Evolutionary conservation across 30 jellyfish, hydroid and myxozoan species (phyloP).

Genomic region (Aurelia sp.): DNA sequence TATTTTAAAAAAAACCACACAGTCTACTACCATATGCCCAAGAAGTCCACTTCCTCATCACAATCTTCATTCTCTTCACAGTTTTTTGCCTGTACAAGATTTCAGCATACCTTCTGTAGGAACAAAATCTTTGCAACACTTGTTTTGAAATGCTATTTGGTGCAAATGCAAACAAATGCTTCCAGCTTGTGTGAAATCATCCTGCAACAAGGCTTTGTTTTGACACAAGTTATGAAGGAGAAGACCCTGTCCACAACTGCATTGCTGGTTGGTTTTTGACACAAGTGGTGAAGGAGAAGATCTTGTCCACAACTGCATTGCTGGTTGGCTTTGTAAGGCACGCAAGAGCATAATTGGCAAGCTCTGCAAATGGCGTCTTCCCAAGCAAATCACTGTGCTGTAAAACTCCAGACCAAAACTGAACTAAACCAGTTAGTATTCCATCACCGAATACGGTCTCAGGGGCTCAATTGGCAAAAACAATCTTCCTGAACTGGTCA

Average conservation of each 20-base stretch:
- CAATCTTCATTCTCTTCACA: not conserved
- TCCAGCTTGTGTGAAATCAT: constrained; percentile 22
- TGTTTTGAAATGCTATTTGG: constrained; percentile 21
- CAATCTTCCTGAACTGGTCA: constrained; percentile 45
- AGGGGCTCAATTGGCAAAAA: constrained; percentile 45
- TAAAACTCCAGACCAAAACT: constrained; percentile 38
- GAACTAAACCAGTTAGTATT: constrained; percentile 41
- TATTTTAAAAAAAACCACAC: too few relatives aligned
- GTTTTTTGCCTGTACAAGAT: not conserved
- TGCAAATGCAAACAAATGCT: constrained; percentile 47
- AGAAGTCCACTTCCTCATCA: not conserved
- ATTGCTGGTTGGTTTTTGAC: too few relatives aligned
- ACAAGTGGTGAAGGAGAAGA: too few relatives aligned
- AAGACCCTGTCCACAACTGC: too few relatives aligned
- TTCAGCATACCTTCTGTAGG: constrained; percentile 13
- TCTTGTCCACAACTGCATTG: constrained; percentile 69
- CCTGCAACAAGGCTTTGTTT: constrained; percentile 39
- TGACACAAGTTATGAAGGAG: constrained; percentile 47
- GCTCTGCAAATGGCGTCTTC: constrained; percentile 52
- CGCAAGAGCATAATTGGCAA: constrained; percentile 60
- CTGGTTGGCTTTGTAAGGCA: constrained; percentile 61
- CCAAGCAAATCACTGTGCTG: constrained; percentile 13
- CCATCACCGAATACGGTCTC: constrained; percentile 49
- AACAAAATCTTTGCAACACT: constrained; percentile 51
- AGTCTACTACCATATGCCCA: not conserved